Conservation (phyloP, 2,113 vertebrate species). For the Microtus oregoni region DNA sequence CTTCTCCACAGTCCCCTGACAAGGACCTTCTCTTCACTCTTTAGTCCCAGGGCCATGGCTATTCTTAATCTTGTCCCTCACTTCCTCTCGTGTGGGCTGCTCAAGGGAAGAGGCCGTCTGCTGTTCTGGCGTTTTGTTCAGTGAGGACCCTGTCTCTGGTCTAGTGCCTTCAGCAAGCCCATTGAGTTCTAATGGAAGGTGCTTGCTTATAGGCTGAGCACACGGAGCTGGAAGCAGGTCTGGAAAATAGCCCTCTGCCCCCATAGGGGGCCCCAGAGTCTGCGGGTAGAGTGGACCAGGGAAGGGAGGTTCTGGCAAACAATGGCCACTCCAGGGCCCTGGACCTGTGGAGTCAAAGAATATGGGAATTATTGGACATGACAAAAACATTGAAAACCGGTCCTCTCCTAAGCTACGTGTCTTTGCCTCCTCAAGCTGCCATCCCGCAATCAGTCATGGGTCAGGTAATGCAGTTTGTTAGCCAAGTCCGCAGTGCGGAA, state of each 20-base stretch:
- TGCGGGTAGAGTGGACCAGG: background rate
- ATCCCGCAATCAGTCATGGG: too few relatives aligned
- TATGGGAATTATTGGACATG: rapidly evolving
- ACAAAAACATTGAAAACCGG: rapidly evolving
- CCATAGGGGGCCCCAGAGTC: background rate
- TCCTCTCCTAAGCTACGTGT: too few relatives aligned
- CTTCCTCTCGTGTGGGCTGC: background rate
- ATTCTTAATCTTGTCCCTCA: background rate
- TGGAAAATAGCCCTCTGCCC: slow-evolving; percentile 35
- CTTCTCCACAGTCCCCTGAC: background rate
- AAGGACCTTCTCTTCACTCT: background rate
- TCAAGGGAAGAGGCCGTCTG: background rate
- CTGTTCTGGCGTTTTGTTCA: background rate
- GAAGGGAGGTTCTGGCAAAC: slow-evolving; percentile 79
- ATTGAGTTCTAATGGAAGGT: background rate
- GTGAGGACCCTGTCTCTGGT: background rate
- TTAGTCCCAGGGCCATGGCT: background rate
- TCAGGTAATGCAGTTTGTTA: too few relatives aligned
- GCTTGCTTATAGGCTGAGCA: background rate
- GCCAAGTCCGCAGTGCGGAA: too few relatives aligned
- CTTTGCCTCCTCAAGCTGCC: too few relatives aligned
- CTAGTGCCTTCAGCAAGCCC: background rate
- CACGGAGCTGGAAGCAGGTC: slow-evolving; percentile 28
- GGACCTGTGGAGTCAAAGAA: slow-evolving; percentile 19
- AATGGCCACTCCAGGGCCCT: slow-evolving; percentile 71